phyloP scores from a whole-genome alignment of 2,888 invertebrate genomes.

The Melanchra persicariae region DNA sequence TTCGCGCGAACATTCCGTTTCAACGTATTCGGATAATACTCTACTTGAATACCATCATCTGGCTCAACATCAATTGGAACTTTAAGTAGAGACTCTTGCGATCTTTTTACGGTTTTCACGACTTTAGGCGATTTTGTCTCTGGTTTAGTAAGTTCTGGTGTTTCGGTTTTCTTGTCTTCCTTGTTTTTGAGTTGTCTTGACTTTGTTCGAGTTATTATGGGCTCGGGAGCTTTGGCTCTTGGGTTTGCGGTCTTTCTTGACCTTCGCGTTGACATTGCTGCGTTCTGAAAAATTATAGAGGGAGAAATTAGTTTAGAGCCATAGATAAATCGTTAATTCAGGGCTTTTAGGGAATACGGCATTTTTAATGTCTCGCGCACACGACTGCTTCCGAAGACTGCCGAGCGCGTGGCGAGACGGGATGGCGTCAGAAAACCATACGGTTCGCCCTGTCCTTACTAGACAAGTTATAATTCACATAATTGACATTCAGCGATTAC shows the following conservation, averaged over 20 bases:
- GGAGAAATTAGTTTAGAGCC: background rate
- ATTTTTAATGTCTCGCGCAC: too few species aligned
- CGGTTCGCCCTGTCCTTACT: too few species aligned
- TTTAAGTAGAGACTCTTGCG: conserved; percentile 52
- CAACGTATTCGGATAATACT: conserved; percentile 77
- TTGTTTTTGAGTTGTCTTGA: conserved; percentile 66
- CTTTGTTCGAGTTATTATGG: conserved; percentile 75
- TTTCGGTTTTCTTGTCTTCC: conserved; percentile 32
- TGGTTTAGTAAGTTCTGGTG: conserved; percentile 52
- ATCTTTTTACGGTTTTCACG: conserved; percentile 31
- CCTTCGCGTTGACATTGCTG: conserved; percentile 52
- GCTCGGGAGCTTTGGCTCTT: conserved; percentile 55
- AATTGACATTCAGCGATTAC: too few species aligned
- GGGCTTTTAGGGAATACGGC: too few species aligned
- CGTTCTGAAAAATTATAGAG: conserved; percentile 39
- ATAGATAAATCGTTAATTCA: too few species aligned
- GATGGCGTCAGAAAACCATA: too few species aligned
- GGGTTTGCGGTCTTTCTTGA: conserved; percentile 43
- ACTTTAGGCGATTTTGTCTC: conserved; percentile 52
- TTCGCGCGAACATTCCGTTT: conserved; percentile 71
- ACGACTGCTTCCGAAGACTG: too few species aligned
- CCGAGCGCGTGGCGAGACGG: too few species aligned
- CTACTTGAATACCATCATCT: conserved; percentile 57
- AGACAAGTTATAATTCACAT: too few species aligned
- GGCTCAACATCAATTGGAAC: conserved; percentile 8